phyloP scores from a whole-genome alignment of 2,113 vertebrate genomes.

The Podocnemis expansa region DNA sequence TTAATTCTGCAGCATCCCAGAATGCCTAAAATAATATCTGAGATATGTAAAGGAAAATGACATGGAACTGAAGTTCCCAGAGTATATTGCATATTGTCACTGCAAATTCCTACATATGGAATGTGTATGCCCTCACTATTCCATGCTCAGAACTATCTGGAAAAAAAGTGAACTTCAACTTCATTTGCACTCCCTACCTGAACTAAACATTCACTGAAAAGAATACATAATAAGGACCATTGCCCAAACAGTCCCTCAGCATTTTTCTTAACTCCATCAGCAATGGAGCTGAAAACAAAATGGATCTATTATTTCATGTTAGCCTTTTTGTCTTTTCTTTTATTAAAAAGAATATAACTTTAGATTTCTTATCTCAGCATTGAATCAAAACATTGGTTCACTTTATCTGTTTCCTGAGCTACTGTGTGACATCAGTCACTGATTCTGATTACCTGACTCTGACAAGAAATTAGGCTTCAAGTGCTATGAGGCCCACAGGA shows the following conservation, averaged over 20 bases:
- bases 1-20: background rate
- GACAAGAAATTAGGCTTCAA: background rate
- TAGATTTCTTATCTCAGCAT: background rate
- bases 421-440: fast-evolving
- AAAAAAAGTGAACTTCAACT: background rate
- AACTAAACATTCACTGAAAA: conserved; percentile 29
- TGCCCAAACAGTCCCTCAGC: background rate
- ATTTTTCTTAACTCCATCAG: background rate
- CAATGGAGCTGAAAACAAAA: background rate
- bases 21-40: background rate
- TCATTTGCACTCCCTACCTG: background rate
- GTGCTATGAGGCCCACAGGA: background rate
- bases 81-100: background rate
- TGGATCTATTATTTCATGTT: background rate
- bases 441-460: background rate
- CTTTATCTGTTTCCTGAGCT: background rate
- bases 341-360: background rate
- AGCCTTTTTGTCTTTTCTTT: background rate
- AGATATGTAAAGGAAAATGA: conserved; percentile 2
- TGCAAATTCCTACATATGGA: background rate
- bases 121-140: background rate
- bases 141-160: background rate
- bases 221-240: background rate
- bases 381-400: background rate
- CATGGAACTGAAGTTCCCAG: background rate